Conservation (phyloP, 2,113 vertebrate genomes). For the Myrmophylax atrothorax region DNA sequence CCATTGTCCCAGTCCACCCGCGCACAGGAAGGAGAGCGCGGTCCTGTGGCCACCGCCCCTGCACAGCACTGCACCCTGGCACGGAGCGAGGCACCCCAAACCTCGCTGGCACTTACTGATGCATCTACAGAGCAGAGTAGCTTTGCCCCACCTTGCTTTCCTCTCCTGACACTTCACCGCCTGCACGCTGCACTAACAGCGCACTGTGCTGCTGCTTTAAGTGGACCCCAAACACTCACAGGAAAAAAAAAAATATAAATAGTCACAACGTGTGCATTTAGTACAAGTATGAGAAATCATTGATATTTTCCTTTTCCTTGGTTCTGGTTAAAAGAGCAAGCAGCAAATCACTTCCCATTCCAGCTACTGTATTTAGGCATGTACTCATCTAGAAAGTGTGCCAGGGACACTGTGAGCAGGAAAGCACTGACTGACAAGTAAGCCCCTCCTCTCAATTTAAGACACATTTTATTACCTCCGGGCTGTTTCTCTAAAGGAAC, state of each 20-base stretch:
- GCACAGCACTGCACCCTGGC: not conserved
- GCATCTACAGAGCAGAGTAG: not conserved
- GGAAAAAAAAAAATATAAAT: not conserved
- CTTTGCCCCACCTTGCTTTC: not conserved
- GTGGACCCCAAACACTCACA: not conserved
- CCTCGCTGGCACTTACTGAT: fast-evolving
- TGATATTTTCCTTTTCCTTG: not conserved
- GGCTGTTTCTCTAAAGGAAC: not conserved
- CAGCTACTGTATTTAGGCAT: not conserved
- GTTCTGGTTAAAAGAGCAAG: conserved; percentile 7
- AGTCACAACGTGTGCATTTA: not conserved
- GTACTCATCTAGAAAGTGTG: not conserved
- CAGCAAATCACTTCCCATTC: not conserved
- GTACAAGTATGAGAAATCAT: not conserved
- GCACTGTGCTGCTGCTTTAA: not conserved
- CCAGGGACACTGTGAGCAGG: not conserved
- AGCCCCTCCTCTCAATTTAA: not conserved
- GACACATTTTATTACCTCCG: not conserved
- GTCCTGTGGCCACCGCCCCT: not conserved
- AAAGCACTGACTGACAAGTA: not conserved
- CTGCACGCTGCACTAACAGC: fast-evolving
- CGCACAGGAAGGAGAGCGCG: not conserved
- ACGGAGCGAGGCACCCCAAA: fast-evolving
- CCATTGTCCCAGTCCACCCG: not conserved
- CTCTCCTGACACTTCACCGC: not conserved